Percentiles rank a stretch among this genome's conserved stretches.
These are phyloP conservation scores for Champsocephalus esox DNA, from an alignment of 2,797 vertebrate species.

Conservation along the genomic window DNA sequence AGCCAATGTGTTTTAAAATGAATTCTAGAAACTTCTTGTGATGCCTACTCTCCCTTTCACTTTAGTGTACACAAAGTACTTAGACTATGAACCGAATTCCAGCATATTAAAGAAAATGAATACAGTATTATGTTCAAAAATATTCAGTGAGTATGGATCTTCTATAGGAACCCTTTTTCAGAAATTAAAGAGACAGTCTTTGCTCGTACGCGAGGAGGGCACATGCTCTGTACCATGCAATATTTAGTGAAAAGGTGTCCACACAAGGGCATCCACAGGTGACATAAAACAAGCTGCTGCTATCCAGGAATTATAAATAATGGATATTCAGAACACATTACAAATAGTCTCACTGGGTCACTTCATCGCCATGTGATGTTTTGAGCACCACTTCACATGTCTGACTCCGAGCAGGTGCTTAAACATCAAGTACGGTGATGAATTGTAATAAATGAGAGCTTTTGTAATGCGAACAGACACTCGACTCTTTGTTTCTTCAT, in stretches of 20 bases:
- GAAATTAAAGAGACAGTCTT: slow-evolving; percentile 6
- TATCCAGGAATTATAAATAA: slow-evolving; percentile 52
- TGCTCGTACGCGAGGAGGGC: slow-evolving; percentile 14
- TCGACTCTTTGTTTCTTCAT: slow-evolving; percentile 47
- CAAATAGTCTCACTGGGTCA: slow-evolving; percentile 59
- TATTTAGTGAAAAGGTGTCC: slow-evolving; percentile 50
- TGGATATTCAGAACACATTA: slow-evolving; percentile 54
- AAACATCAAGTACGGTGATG: slow-evolving; percentile 45
- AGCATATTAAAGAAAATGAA: not conserved
- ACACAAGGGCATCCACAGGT: slow-evolving; percentile 21
- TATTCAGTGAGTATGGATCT: not conserved
- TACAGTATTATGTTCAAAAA: not conserved
- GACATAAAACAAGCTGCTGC: slow-evolving; percentile 59
- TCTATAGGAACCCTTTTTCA: slow-evolving; percentile 2
- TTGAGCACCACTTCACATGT: slow-evolving; percentile 62
- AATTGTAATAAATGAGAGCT: slow-evolving; percentile 55
- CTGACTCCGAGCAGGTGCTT: slow-evolving; percentile 61
- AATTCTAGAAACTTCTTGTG: not conserved
- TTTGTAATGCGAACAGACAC: slow-evolving; percentile 43
- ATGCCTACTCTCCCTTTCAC: not conserved
- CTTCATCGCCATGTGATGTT: slow-evolving; percentile 50
- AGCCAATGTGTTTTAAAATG: not conserved
- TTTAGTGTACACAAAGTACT: not conserved
- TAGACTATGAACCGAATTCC: not conserved
- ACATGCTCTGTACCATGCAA: slow-evolving; percentile 20